Conservation (phyloP, 2,888 invertebrate species). For the Diarsia mendica region DNA sequence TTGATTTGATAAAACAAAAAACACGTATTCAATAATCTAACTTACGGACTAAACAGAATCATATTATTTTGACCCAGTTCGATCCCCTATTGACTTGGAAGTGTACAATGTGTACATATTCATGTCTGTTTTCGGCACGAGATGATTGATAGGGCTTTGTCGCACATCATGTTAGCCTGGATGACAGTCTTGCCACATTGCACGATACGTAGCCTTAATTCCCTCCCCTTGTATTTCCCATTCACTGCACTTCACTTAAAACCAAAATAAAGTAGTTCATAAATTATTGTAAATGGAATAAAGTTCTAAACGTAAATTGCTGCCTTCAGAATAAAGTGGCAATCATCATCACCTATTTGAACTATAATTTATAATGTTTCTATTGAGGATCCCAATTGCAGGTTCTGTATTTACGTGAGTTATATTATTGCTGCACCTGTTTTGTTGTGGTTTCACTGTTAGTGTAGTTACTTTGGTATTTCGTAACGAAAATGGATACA, state of each 20-base stretch:
- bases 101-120: neutral
- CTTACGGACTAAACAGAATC: too few relatives aligned
- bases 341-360: slow-evolving; percentile 52
- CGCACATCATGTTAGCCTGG: neutral
- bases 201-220: slow-evolving; percentile 58
- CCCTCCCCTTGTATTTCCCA: slow-evolving; percentile 41
- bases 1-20: too few relatives aligned
- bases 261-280: slow-evolving; percentile 36
- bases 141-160: neutral
- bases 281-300: slow-evolving; percentile 44
- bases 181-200: slow-evolving; percentile 71
- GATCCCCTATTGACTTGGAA: neutral
- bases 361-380: slow-evolving; percentile 57
- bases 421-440: slow-evolving; percentile 30
- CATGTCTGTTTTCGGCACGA: neutral
- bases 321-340: slow-evolving; percentile 48
- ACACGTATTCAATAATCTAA: too few relatives aligned
- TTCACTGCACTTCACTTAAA: slow-evolving; percentile 46
- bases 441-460: slow-evolving; percentile 23
- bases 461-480: slow-evolving; percentile 25
- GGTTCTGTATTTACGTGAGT: slow-evolving; percentile 34
- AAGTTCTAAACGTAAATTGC: slow-evolving; percentile 42
- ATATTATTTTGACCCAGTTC: too few relatives aligned
- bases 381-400: slow-evolving; percentile 43
- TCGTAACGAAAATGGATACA: slow-evolving; percentile 19